Base-by-base conservation (phyloP, 2,888 invertebrate genomes). In the Drosophila quinaria region DNA sequence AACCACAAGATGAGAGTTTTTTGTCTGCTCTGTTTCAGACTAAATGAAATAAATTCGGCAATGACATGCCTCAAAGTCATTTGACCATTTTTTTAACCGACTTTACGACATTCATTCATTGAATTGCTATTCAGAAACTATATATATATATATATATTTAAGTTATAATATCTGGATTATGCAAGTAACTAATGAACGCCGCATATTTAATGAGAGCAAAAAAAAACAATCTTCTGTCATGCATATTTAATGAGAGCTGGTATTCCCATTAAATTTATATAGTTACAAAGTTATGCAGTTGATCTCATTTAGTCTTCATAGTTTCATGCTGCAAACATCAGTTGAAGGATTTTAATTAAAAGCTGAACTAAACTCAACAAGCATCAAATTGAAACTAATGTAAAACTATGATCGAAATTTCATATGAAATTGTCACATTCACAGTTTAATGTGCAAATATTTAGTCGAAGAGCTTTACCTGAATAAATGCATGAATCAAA, bases 221-320 rank as follows among this genome's bases (percentile, higher is more conserved):
- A 52, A 39, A 51, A 3, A 49, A 55, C 31, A 59, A 39, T 61
- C 46, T 60, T 37, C 51, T 77, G 67, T 55, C 67, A 64, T 74
- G 81, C 80, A 89, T 89, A 72, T 50, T 52, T 73, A 70, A 86
- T 76, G 55, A 74, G 51, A 37, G 31, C 31, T 51, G 63, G 51
- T 70, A 74, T 65, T 55, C 44, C 42, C 33, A 54, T 39, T 9
- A 65, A 62, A 47, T 62, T 62, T 22, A 35, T 54, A 29, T 22
- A 42, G 25, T 47, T 31, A 51, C 15, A 41, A 63, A 78, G 74
- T 78, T 50, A 47, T 54, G 41, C 37, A 29, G 37, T 13, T 29
- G 64, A n/a, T 56, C 62, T 31, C 15, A 47, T 47, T 50, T 6
- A 22, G 6, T 9, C 17, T 29, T 31, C 17, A 47, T 10, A 47